A percentile compares a stretch with the other conserved stretches of the same genome.
Evolutionary conservation across 1,140 invertebrate species (phyloP).

Genomic region (Drosophila sulfurigaster): DNA sequence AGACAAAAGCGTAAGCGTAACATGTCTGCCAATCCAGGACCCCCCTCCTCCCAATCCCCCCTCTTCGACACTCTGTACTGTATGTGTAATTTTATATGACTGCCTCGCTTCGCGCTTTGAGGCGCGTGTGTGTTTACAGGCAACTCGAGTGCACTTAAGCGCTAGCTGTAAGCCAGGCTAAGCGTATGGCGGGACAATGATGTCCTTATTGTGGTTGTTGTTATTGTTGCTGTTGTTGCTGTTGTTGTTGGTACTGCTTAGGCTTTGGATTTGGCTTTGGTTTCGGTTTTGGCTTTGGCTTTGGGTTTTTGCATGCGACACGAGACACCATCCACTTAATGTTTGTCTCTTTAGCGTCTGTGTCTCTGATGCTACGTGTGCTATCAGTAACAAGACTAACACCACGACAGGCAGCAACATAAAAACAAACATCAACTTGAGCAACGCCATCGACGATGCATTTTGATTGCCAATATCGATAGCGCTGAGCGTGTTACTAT

Average conservation of each 20-base stretch:
- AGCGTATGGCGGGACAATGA: constrained; percentile 43
- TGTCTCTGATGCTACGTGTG: constrained; percentile 40
- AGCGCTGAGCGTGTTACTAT: background rate
- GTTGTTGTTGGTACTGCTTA: background rate
- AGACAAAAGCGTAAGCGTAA: constrained; percentile 77
- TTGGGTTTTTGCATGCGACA: no score
- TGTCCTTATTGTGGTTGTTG: constrained; percentile 15
- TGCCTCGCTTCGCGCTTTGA: constrained; percentile 42
- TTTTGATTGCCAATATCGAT: background rate
- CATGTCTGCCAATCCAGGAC: constrained; percentile 52
- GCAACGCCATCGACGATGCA: constrained; percentile 14
- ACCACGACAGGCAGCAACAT: constrained; percentile 13
- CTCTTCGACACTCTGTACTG: background rate
- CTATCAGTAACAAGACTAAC: constrained; percentile 31
- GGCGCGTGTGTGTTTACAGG: constrained; percentile 73
- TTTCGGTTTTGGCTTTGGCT: background rate
- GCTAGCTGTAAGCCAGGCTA: constrained; percentile 59
- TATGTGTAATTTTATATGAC: constrained; percentile 45
- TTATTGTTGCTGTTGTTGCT: constrained; percentile 17
- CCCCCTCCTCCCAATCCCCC: background rate
- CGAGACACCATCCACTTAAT: no score
- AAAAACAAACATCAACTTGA: background rate
- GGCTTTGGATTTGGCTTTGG: background rate
- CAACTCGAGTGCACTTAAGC: constrained; percentile 80
- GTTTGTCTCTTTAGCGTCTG: constrained; percentile 2